A percentile compares a stretch with the other conserved stretches of the same genome.
Evolutionary conservation across 1,140 invertebrate species (phyloP).

Genomic region (Liolophura sinensis): DNA sequence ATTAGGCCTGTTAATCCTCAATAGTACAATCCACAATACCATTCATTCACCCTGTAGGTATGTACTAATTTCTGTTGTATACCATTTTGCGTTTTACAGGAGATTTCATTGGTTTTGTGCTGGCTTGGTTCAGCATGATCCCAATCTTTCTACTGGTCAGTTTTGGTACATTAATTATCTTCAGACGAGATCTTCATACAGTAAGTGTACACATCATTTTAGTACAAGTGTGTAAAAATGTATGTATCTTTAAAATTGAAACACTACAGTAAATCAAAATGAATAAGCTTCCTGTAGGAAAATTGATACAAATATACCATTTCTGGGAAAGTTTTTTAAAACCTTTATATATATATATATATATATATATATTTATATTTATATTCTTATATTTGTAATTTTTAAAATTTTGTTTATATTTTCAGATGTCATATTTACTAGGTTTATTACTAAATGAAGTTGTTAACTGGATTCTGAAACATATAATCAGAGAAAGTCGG

Average conservation of each 20-base stretch:
- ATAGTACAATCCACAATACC: too few relatives aligned
- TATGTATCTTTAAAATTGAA: too few relatives aligned
- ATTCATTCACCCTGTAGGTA: too few relatives aligned
- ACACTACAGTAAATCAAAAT: too few relatives aligned
- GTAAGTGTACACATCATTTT: constrained; percentile 64
- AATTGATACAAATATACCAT: neutral
- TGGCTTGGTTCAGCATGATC: constrained; percentile 79
- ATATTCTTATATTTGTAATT: too few relatives aligned
- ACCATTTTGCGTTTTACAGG: constrained; percentile 63
- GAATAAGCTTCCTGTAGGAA: neutral
- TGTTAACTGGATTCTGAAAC: constrained; percentile 81
- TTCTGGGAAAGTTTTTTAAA: neutral
- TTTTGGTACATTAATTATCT: constrained; percentile 83
- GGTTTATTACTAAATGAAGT: constrained; percentile 80
- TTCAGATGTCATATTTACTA: constrained; percentile 81
- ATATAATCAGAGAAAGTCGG: constrained; percentile 78
- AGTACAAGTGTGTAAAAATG: too few relatives aligned
- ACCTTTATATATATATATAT: too few relatives aligned
- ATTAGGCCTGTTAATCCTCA: too few relatives aligned
- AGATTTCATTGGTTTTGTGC: constrained; percentile 75
- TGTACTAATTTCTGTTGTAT: too few relatives aligned
- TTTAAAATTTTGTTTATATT: too few relatives aligned
- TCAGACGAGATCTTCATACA: constrained; percentile 88
- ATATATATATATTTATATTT: too few relatives aligned
- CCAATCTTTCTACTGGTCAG: constrained; percentile 82